A percentile compares a stretch with the other conserved stretches of the same genome.
Conservation (phyloP, 2,888 invertebrate genomes). For the Trichogramma evanescens region DNA sequence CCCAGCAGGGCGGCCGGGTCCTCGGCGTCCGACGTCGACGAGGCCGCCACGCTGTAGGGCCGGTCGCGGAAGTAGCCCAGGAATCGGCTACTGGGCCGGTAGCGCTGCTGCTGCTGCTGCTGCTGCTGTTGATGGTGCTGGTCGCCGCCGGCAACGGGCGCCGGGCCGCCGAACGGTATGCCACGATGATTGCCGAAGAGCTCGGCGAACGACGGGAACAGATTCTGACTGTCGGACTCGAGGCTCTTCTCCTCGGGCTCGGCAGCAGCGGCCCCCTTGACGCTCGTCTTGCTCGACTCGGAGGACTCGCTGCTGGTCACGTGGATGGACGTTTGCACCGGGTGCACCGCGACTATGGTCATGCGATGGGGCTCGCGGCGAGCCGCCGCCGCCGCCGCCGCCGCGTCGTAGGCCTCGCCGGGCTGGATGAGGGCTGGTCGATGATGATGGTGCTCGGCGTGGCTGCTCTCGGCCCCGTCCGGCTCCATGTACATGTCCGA, state of each 20-base stretch:
- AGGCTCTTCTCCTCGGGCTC: slow-evolving; percentile 36
- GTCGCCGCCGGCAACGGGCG: slow-evolving; percentile 40
- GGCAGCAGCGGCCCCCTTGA: slow-evolving; percentile 4
- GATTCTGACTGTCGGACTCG: slow-evolving; percentile 61
- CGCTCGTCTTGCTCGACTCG: slow-evolving; percentile 14
- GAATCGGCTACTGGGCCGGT: slow-evolving; percentile 41
- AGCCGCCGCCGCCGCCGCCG: neutral
- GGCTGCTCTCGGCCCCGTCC: slow-evolving; percentile 32
- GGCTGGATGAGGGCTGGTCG: neutral
- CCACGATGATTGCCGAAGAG: slow-evolving; percentile 55
- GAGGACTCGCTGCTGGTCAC: slow-evolving; percentile 15
- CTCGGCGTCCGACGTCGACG: slow-evolving; percentile 37
- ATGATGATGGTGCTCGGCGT: slow-evolving; percentile 14
- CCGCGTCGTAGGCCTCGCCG: neutral
- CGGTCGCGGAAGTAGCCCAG: slow-evolving; percentile 43
- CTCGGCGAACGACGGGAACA: slow-evolving; percentile 71
- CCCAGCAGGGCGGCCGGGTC: slow-evolving; percentile 57
- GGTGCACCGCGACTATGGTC: slow-evolving; percentile 25
- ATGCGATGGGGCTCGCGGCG: neutral
- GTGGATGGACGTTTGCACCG: slow-evolving; percentile 24
- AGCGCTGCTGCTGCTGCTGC: slow-evolving; percentile 38
- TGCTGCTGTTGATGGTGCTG: slow-evolving; percentile 46
- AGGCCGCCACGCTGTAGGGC: slow-evolving; percentile 33
- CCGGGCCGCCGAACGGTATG: slow-evolving; percentile 47
- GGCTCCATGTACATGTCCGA: slow-evolving; percentile 49